Evolutionary conservation across 1,140 invertebrate species (phyloP).

Genomic region (Dolichoris vasculosae): DNA sequence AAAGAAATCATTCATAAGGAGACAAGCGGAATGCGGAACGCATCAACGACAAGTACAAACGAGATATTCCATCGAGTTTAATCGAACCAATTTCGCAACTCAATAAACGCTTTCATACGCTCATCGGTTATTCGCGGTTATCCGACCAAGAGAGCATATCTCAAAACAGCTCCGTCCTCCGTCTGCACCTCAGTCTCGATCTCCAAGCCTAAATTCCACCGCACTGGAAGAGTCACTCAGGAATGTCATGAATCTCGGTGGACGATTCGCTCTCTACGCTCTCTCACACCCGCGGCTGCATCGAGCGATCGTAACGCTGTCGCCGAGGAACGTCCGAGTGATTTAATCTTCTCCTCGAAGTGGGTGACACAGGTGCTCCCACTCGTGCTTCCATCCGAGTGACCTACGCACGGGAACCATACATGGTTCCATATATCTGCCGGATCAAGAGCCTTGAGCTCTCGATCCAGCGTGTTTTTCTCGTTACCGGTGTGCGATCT

Average conservation of each 20-base stretch:
- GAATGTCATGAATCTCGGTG: too few relatives aligned
- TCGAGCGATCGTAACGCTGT: too few relatives aligned
- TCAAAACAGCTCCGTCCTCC: neutral
- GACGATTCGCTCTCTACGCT: too few relatives aligned
- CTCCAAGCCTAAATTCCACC: too few relatives aligned
- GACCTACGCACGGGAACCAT: constrained; percentile 28
- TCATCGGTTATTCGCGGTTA: neutral
- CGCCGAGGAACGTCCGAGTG: neutral
- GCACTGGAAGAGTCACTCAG: neutral
- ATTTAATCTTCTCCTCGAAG: neutral
- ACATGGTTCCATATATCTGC: constrained; percentile 40
- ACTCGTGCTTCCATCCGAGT: neutral
- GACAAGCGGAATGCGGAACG: neutral
- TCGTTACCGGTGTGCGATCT: constrained; percentile 28
- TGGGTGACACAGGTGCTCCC: constrained; percentile 37
- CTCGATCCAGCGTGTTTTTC: neutral
- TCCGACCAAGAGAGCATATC: neutral
- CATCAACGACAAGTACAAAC: neutral
- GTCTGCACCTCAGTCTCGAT: too few relatives aligned
- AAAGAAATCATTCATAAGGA: neutral
- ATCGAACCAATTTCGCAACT: neutral
- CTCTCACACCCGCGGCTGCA: neutral
- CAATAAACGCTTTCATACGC: neutral
- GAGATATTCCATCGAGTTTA: neutral
- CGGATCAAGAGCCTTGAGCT: constrained; percentile 25